Evolutionary conservation across 2,797 vertebrate genomes (phyloP).

Genomic region (Ciconia nigra): DNA sequence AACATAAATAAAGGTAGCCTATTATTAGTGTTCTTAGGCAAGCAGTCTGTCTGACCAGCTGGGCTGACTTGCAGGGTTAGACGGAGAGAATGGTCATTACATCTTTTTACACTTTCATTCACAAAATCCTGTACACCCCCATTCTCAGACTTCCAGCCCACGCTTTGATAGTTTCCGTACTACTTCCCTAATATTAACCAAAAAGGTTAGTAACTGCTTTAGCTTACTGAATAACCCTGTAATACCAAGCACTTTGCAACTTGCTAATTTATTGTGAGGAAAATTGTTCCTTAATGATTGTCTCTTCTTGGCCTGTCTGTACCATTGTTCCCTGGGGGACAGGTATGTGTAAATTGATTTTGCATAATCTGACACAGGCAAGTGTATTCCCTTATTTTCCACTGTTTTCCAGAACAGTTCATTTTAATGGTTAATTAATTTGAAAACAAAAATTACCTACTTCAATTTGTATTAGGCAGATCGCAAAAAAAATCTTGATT

Average conservation of each 20-base stretch:
- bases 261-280: background rate
- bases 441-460: background rate
- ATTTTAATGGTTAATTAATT: background rate
- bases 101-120: constrained; percentile 44
- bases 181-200: background rate
- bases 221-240: background rate
- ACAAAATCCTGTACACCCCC: constrained; percentile 28
- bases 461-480: background rate
- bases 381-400: background rate
- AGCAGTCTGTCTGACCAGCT: constrained; percentile 11
- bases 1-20: background rate
- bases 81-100: background rate
- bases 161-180: background rate
- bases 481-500: background rate
- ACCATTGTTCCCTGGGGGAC: background rate
- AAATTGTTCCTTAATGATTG: background rate
- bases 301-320: background rate
- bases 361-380: background rate
- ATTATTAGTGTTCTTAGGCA: constrained; percentile 52
- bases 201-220: background rate
- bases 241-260: background rate
- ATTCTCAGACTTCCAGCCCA: background rate
- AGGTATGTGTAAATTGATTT: background rate
- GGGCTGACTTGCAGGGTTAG: constrained; percentile 39
- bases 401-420: background rate